Base-by-base conservation (phyloP, 1,140 invertebrate genomes). In the Caenorhabditis remanei region DNA sequence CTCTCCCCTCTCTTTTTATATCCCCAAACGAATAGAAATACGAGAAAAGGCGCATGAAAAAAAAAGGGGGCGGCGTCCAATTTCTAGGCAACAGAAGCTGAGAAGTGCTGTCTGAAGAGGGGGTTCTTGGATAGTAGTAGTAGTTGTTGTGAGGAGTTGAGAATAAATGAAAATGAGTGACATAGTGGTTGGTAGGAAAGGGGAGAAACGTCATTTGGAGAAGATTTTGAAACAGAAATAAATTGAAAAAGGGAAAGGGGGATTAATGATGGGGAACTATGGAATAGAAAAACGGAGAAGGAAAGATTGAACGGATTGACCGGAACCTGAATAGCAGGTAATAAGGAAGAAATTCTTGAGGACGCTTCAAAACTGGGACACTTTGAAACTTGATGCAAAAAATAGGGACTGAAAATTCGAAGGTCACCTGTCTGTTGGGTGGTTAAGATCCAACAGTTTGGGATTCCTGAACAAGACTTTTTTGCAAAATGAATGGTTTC, bases 141-240 rank as follows among this genome's bases (percentile, higher is more conserved):
- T 58, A 9, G 24, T 63, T 11, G 61, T 63, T n/a, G 56, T 58
- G 13, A n/a, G 24, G 1, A 14, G 21, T 63, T 32, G 24, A 32
- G 61, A 24, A 21, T 11, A 40, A 21, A 32, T 13, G 61, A 9
- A 32, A 24, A 63, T 63, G 61, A 63, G 61, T 63, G 61, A 63
- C 61, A 32, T 7, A 32, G 24, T 5, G 16, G 9, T 9, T 53
- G 50, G 50, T 13, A 13, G 19, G 55, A 58, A 19, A 58, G 55
- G 19, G 55, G 8, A 4, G 61, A 63, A 63, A 63, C 61, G 61
- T 63, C 61, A 63, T 63, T 8, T n/a, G 0, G 21, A 58, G 24
- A 32, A 32, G 61, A 53, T 32, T 32, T 63, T 63, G 61, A 63
- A 63, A 32, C 61, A 63, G n/a, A 63, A 63, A 63, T 63, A 63